Percentiles rank a stretch among this genome's conserved stretches.
Conservation (phyloP, 2,888 invertebrate genomes). For the Chesias legatella region DNA sequence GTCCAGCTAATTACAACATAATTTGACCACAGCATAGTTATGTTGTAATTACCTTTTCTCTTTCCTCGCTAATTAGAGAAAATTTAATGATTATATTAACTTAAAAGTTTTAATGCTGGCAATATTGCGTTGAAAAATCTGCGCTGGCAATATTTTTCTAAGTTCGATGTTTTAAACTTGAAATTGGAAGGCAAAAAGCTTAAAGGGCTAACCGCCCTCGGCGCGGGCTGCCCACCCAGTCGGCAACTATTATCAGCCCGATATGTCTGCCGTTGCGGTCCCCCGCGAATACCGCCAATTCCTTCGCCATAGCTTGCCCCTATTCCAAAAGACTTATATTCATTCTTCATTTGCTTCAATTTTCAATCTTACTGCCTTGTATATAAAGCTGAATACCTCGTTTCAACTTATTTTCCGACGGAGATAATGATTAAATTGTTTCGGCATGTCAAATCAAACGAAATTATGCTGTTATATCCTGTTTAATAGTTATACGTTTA, state of each 20-base stretch:
- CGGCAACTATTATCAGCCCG: slow-evolving; percentile 51
- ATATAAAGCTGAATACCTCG: slow-evolving; percentile 32
- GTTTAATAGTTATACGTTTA: slow-evolving; percentile 71
- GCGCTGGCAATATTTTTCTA: slow-evolving; percentile 45
- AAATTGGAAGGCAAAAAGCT: slow-evolving; percentile 64
- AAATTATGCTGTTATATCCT: slow-evolving; percentile 80
- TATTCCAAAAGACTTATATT: slow-evolving; percentile 55
- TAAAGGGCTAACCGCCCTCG: slow-evolving; percentile 58
- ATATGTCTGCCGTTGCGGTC: slow-evolving; percentile 63
- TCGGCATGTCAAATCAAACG: slow-evolving; percentile 79
- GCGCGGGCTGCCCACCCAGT: slow-evolving; percentile 73
- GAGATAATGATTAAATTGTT: slow-evolving; percentile 79
- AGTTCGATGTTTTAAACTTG: slow-evolving; percentile 55
- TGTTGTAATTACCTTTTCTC: slow-evolving; percentile 73
- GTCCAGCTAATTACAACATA: slow-evolving; percentile 69
- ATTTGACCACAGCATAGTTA: slow-evolving; percentile 68
- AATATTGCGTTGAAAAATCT: slow-evolving; percentile 14
- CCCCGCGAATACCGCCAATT: slow-evolving; percentile 79
- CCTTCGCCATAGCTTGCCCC: slow-evolving; percentile 57
- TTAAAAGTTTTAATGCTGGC: slow-evolving; percentile 7
- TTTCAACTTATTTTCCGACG: slow-evolving; percentile 56
- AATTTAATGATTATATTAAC: slow-evolving; percentile 63
- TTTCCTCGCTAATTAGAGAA: slow-evolving; percentile 57
- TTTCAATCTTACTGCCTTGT: slow-evolving; percentile 37
- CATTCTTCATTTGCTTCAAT: slow-evolving; percentile 28